Conservation (phyloP, 2,797 vertebrate genomes). For the Nasua narica region DNA sequence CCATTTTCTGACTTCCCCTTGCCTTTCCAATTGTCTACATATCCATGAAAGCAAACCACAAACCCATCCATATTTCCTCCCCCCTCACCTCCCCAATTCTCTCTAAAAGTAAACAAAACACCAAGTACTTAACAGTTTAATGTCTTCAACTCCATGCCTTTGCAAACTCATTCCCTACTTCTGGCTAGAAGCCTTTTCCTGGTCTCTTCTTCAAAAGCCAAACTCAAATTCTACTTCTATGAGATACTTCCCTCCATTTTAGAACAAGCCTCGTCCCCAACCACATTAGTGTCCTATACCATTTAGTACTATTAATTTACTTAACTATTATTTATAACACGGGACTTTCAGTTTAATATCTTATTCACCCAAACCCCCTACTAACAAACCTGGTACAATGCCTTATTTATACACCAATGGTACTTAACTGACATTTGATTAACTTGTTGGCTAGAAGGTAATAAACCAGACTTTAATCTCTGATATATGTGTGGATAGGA, state of each 20-base stretch:
- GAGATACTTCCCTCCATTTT: not conserved
- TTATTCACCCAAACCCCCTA: not conserved
- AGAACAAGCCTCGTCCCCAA: not conserved
- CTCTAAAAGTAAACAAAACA: not conserved
- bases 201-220: not conserved
- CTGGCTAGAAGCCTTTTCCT: not conserved
- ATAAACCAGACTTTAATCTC: not conserved
- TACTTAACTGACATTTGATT: not conserved
- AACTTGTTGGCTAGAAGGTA: not conserved
- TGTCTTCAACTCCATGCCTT: not conserved
- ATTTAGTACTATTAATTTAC: not conserved
- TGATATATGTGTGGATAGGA: not conserved
- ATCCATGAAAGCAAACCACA: not conserved
- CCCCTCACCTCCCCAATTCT: not conserved
- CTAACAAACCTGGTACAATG: not conserved
- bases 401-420: not conserved
- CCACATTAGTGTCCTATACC: not conserved
- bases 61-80: not conserved
- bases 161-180: not conserved
- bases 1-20: not conserved
- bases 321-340: not conserved
- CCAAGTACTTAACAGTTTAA: not conserved
- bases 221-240: not conserved
- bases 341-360: not conserved
- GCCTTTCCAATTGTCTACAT: not conserved